These are phyloP conservation scores for rat (Rattus norvegicus) DNA, from an alignment of 2,113 vertebrate genomes.

Conservation along the genomic window GRCr8 NC_086020.1:227903001-227903500, in stretches of 20 bases:
- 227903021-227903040: neutral
- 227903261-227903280: neutral
- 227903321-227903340: too few species aligned
- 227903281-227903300: too few species aligned
- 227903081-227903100: neutral
- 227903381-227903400: neutral
- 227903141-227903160: neutral
- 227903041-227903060: neutral
- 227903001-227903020: neutral
- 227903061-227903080: neutral
- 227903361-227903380: neutral
- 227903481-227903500: conserved; percentile 18
- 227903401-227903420: neutral
- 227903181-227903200: neutral
- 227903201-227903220: neutral
- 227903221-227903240: neutral
- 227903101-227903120: neutral
- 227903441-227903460: neutral
- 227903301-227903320: too few species aligned
- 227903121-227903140: neutral
- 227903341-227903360: accelerated
- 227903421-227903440: neutral
- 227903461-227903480: neutral
- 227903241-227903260: neutral
- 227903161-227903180: neutral